Conservation (phyloP, 2,797 vertebrate genomes). For the Tinamus major region DNA sequence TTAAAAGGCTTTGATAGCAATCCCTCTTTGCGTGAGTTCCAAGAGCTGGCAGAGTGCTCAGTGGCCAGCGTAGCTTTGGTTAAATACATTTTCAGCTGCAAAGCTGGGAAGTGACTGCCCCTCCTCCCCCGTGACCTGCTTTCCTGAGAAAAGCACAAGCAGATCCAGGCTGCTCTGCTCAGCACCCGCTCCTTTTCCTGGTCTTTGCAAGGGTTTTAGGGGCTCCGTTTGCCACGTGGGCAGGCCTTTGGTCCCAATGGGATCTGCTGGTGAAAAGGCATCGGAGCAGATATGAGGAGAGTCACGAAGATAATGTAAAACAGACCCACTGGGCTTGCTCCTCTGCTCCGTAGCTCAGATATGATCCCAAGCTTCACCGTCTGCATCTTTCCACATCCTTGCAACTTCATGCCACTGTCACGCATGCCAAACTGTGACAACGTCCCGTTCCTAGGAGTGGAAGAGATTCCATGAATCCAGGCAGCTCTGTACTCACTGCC, state of each 20-base stretch:
- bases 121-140: constrained; percentile 61
- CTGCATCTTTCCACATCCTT: background rate
- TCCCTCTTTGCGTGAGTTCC: background rate
- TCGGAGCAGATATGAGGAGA: background rate
- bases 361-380: background rate
- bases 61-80: background rate
- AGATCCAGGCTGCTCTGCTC: background rate
- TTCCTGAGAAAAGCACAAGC: constrained; percentile 46
- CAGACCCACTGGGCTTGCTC: background rate
- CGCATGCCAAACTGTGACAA: background rate
- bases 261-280: background rate
- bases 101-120: constrained; percentile 19
- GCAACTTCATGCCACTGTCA: background rate
- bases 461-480: background rate
- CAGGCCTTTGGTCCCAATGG: background rate
- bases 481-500: background rate
- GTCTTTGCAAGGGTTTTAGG: background rate
- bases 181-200: constrained; percentile 33
- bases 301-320: background rate
- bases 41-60: background rate
- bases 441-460: background rate
- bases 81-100: constrained; percentile 16
- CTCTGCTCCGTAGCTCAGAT: background rate
- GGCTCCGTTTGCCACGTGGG: accelerated
- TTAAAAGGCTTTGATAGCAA: constrained; percentile 1